Percentiles rank a stretch among this genome's conserved stretches.
Conservation (phyloP, 2,888 invertebrate species). For the Agrochola litura region DNA sequence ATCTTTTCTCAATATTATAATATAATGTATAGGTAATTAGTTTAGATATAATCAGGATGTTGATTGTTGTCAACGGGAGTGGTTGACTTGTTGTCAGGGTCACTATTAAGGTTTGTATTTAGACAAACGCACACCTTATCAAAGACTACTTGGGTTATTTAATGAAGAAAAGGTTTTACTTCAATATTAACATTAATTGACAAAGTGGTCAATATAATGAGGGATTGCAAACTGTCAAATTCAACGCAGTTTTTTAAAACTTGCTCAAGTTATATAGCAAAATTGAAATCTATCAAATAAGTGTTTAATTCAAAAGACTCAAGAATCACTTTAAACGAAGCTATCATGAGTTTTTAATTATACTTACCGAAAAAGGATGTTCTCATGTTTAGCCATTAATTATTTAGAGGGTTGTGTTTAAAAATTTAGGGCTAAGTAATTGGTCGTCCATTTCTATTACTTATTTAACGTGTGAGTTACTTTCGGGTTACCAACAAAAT, state of each 20-base stretch:
- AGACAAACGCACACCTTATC: not conserved
- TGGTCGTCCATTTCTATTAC: not conserved
- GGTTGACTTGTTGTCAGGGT: not conserved
- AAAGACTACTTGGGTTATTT: not conserved
- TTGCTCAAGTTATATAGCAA: too few relatives aligned
- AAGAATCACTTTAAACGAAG: not conserved
- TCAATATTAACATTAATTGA: not conserved
- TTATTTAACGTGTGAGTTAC: not conserved
- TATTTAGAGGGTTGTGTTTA: conserved; percentile 1
- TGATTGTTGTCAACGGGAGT: conserved; percentile 5
- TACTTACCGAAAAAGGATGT: not conserved
- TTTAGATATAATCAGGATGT: conserved; percentile 3
- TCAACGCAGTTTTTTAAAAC: too few relatives aligned
- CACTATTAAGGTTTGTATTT: not conserved
- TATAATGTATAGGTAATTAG: too few relatives aligned
- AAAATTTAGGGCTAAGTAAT: not conserved
- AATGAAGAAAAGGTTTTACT: not conserved
- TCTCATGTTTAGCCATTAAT: not conserved
- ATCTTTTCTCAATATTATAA: too few relatives aligned
- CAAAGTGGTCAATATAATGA: not conserved
- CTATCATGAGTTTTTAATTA: not conserved
- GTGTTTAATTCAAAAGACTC: not conserved
- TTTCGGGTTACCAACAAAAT: not conserved
- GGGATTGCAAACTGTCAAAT: not conserved
- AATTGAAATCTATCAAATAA: not conserved